Conservation (phyloP, 2,797 vertebrate genomes). For the Typhlichthys eigenmanni region DNA sequence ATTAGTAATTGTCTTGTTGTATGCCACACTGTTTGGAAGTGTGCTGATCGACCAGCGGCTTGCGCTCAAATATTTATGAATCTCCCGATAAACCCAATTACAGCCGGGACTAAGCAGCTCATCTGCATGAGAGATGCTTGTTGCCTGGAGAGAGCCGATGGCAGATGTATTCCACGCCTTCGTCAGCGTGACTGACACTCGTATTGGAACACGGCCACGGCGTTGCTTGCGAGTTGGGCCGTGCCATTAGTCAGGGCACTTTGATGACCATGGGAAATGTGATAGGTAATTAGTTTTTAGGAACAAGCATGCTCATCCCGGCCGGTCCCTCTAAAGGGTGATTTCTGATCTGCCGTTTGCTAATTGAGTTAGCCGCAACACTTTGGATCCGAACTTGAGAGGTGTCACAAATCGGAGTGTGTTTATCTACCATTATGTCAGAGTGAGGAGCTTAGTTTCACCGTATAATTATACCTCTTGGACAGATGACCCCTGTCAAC, state of each 20-base stretch:
- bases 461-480: constrained; percentile 76
- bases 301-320: constrained; percentile 70
- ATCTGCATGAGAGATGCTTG: constrained; percentile 67
- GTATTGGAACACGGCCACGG: constrained; percentile 62
- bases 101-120: constrained; percentile 72
- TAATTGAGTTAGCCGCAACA: constrained; percentile 77
- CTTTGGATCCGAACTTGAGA: constrained; percentile 74
- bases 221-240: constrained; percentile 62
- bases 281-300: constrained; percentile 75
- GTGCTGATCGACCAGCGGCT: constrained; percentile 61
- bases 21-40: constrained; percentile 48
- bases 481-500: constrained; percentile 62
- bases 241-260: constrained; percentile 41
- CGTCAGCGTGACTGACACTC: constrained; percentile 69
- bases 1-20: constrained; percentile 71
- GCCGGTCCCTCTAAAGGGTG: constrained; percentile 69
- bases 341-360: constrained; percentile 62
- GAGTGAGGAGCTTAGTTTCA: constrained; percentile 67
- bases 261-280: constrained; percentile 71
- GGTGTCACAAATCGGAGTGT: constrained; percentile 66
- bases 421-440: constrained; percentile 75
- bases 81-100: constrained; percentile 76
- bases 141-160: constrained; percentile 55
- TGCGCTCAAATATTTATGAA: constrained; percentile 76
- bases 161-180: constrained; percentile 52